phyloP scores from a whole-genome alignment of 30 jellyfish, hydroid and myxozoan species.

The Calvadosia cruxmelitensis region DNA sequence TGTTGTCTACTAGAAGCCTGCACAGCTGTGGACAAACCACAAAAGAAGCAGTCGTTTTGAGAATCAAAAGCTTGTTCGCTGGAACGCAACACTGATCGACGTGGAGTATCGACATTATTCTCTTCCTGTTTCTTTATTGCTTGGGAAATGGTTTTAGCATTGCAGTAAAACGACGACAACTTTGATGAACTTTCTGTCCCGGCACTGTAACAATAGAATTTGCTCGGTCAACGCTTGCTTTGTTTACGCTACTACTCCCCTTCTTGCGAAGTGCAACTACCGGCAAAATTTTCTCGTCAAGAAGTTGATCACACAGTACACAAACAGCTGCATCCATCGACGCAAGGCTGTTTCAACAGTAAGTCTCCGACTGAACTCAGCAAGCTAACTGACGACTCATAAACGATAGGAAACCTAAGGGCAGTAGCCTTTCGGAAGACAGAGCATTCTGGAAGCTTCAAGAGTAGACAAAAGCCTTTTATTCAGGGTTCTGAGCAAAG shows the following conservation, averaged over 20 bases:
- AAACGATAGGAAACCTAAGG: too few species aligned
- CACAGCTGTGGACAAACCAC: conserved; percentile 1
- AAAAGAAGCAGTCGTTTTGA: conserved; percentile 5
- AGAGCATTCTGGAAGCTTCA: too few species aligned
- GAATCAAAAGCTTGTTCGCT: conserved; percentile 3
- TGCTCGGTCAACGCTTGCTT: conserved; percentile 13
- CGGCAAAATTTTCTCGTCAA: conserved; percentile 1
- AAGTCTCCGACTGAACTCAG: too few species aligned
- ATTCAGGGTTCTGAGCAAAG: too few species aligned
- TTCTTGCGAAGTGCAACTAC: conserved; percentile 4
- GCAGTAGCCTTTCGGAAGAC: too few species aligned
- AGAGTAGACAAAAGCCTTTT: too few species aligned
- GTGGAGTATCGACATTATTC: too few species aligned
- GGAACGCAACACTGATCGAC: too few species aligned
- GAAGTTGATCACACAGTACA: background rate
- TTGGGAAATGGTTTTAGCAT: conserved; percentile 4
- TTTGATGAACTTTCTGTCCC: conserved; percentile 13
- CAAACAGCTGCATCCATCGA: too few species aligned
- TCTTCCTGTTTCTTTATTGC: conserved; percentile 7
- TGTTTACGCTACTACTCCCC: conserved; percentile 10
- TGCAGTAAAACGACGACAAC: conserved; percentile 10
- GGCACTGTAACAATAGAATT: conserved; percentile 5
- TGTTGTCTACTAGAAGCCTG: conserved; percentile 1
- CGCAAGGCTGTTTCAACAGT: too few species aligned
- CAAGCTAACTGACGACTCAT: too few species aligned